phyloP scores from a whole-genome alignment of 2,888 invertebrate species.

The Imbricaverruca yamaguchii region DNA sequence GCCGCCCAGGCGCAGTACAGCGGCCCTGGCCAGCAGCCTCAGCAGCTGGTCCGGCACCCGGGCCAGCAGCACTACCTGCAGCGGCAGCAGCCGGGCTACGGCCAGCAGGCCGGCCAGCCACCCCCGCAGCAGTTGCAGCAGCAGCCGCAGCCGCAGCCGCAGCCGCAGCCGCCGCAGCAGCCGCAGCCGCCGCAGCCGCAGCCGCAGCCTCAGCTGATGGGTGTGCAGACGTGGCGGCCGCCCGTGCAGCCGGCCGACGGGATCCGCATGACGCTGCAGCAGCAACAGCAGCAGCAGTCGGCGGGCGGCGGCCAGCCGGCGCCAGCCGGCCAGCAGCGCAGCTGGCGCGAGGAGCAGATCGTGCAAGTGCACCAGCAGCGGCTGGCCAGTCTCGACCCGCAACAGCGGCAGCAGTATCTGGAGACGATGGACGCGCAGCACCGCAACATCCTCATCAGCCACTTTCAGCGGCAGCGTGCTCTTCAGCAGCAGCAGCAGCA shows the following conservation, averaged over 20 bases:
- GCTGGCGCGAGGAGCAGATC: slow-evolving; percentile 10
- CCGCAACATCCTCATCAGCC: slow-evolving; percentile 16
- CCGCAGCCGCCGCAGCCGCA: neutral
- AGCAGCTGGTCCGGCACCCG: neutral
- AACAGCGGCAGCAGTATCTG: slow-evolving; percentile 18
- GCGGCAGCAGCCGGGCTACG: neutral
- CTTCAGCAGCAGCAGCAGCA: slow-evolving; percentile 19
- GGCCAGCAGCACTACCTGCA: slow-evolving; percentile 7
- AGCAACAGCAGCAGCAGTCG: neutral
- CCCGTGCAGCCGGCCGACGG: slow-evolving; percentile 3
- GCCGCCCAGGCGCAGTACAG: neutral
- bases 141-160: neutral
- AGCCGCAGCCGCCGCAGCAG: neutral
- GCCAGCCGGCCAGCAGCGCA: slow-evolving; percentile 1
- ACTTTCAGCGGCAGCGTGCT: neutral
- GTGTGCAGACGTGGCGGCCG: slow-evolving; percentile 17
- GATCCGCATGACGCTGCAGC: neutral
- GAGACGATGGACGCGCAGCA: slow-evolving; percentile 20
- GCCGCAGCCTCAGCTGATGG: neutral
- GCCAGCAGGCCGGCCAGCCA: too few species aligned
- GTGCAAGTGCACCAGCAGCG: slow-evolving; percentile 11
- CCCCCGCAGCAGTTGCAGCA: neutral
- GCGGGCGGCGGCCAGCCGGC: neutral
- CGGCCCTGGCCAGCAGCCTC: neutral
- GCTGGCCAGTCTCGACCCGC: slow-evolving; percentile 2